Base-by-base conservation (phyloP, 2,797 vertebrate genomes). In the Anabacerthia variegaticeps region DNA sequence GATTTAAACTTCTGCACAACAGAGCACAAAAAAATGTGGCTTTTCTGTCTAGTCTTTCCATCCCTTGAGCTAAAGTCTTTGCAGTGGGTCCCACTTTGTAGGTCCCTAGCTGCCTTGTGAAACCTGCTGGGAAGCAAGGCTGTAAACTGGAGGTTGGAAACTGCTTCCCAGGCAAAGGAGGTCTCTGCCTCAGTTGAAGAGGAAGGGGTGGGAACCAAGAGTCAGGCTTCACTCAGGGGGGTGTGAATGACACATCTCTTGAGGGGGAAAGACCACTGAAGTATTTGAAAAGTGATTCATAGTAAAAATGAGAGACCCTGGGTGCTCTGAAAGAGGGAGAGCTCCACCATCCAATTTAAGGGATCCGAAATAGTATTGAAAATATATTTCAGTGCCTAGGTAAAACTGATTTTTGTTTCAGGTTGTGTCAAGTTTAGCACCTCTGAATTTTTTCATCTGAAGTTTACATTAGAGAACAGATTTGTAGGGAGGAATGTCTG, bases 21-120 rank as follows among this genome's bases (percentile, higher is more conserved):
- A 1, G 4, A 56, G 21, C 39, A 21, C 24, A 63, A 41, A 83
- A 30, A 7, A 10, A 5, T 0, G 0, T 18, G 21, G 27, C 9
- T 39, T 81, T 92, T 49, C 34, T 41, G 8, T 21, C 22, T 6
- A 7, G 14, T n/a, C 24, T 39, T 68, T 20, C 59, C 28, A 43
- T 22, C 7, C n/a, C 20, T 59, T 34, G 22, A 74, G 32, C n/a
- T 83, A 28, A 63, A 8, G 30, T 28, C 44, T 28, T n/a, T 13
- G 14, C 43, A n/a, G 43, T 6, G 15, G 30, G 58, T 26, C 39
- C 15, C 20, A 3, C 37, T 56, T 44, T 9, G 24, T 48, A 51
- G 59, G 51, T 44, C 27, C 18, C 39, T 36, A 23, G 30, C 24
- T 52, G 44, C 36, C 65, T 4, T 7, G 10, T 65, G 76, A 62